phyloP scores from a whole-genome alignment of 1,140 invertebrate genomes.

The Nixonia krombeini region DNA sequence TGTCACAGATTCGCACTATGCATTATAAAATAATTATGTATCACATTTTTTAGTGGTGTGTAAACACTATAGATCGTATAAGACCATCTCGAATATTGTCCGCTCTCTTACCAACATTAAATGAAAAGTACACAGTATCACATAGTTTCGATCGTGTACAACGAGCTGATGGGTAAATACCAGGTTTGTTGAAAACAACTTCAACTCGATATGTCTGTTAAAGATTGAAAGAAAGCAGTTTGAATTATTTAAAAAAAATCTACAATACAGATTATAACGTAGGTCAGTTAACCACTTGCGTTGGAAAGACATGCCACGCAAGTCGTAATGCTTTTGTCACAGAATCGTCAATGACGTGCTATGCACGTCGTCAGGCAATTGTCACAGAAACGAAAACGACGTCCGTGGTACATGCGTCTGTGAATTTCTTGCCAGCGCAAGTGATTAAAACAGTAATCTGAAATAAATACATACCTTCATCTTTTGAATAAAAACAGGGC shows the following conservation, averaged over 20 bases:
- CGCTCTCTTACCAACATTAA: conserved; percentile 77
- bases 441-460: not conserved
- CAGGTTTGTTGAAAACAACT: conserved; percentile 84
- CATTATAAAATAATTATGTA: not conserved
- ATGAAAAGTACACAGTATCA: conserved; percentile 80
- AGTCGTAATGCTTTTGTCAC: too few relatives aligned
- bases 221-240: too few relatives aligned
- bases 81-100: conserved; percentile 81
- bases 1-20: too few relatives aligned
- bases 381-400: too few relatives aligned
- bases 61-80: conserved; percentile 82
- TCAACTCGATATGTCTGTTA: conserved; percentile 81
- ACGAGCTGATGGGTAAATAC: conserved; percentile 82
- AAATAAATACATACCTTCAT: conserved; percentile 74
- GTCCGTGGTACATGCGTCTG: too few relatives aligned
- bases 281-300: not conserved
- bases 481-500: conserved; percentile 81
- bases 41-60: conserved; percentile 46
- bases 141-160: conserved; percentile 76
- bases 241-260: not conserved
- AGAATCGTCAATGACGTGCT: too few relatives aligned
- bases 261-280: not conserved
- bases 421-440: too few relatives aligned
- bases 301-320: too few relatives aligned
- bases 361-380: too few relatives aligned